Base-by-base conservation (phyloP, 2,797 vertebrate genomes). In the Harpagifer antarcticus region DNA sequence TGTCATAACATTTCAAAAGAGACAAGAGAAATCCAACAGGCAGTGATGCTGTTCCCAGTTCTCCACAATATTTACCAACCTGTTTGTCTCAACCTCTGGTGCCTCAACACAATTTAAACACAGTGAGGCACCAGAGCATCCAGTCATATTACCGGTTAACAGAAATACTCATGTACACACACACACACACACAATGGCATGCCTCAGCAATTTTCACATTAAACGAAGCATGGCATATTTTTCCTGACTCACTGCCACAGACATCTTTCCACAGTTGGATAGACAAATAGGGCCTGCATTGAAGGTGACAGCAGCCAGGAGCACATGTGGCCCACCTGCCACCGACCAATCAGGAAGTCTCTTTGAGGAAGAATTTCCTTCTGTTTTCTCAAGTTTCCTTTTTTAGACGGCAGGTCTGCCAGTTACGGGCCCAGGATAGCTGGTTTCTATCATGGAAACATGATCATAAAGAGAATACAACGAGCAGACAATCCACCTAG, bases 1-100 rank as follows among this genome's bases (percentile, higher is more conserved):
- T 88, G 82, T 88, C 86, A 89, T 76, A 91, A 90, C 79, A 88
- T 86, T 90, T 87, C 86, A 75, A 72, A 60, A 73, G 84, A 74
- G 74, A 89, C 57, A 19, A 76, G 69, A 82, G 54, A 85, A 74
- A 85, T 84, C 53, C 15, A 58, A 84, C 63, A 50, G 75, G 37
- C 62, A 43, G 56, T 56, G 59, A 78, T 84, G 67, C 74, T 75
- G 47, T 74, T 82, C 53, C 63, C 62, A 40, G 31, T 31, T 68
- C 54, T 72, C 27, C 60, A 71, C 47, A 49, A 49, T 27, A 15
- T 14, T 11, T 5, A 19, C 27, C 33, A 45, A 58, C 31, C 9
- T 69, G 53, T 7, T 40, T 27, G 20, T 71, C 19, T 72, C 47
- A 64, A 54, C 61, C 52, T 65, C 59, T 59, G 23, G 9, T 60